Base-by-base conservation (phyloP, 2,888 invertebrate genomes). In the Meta bourneti region DNA sequence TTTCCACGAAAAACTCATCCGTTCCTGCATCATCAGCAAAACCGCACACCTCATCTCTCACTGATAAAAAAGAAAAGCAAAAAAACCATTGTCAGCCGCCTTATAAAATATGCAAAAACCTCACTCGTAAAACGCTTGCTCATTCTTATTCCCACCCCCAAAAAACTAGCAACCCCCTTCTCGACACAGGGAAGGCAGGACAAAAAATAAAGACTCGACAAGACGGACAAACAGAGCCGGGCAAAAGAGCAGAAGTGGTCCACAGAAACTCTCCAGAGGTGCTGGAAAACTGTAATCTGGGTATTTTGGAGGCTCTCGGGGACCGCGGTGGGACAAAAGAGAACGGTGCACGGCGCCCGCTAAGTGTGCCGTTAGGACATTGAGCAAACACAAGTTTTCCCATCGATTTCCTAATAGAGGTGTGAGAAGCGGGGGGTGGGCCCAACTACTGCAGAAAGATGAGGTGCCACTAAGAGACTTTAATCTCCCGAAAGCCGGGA, bases 391-490 rank as follows among this genome's bases (percentile, higher is more conserved):
- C 74, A 80, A 79, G 80, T 84, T 90, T 90, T 90, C 90, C 90
- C 90, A 85, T 90, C 84, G 85, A 84, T 90, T 85, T 90, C 85
- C 80, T 83, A 89, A 89, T 83, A 78, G 89, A 79, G 84, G 84
- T 71, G 52, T 19, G 70, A 86, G 51, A 19, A 8, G 71, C 6
- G 49, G 16, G 49, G 54, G 69, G 48, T 34, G 52, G 52, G 19
- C 19, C 80, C 16, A 52, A 54, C 48, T 48, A 54, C 81, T 71
- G 69, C 84, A 49, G 69, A 90, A 84, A 84, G 90, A 90, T 90
- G 90, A 90, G 90, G 90, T 90, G 74, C 85, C 79, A 80, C 85
- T 90, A 90, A 90, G 90, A 90, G 90, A 84, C 90, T 90, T 85
- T 90, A 90, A 90, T 90, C 90, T 85, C 81, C 75, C 51, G 71